A percentile compares a stretch with the other conserved stretches of the same genome.
Conservation (phyloP, 37 sponge, comb jelly and placozoan species). For the Theonella swinhoei region DNA sequence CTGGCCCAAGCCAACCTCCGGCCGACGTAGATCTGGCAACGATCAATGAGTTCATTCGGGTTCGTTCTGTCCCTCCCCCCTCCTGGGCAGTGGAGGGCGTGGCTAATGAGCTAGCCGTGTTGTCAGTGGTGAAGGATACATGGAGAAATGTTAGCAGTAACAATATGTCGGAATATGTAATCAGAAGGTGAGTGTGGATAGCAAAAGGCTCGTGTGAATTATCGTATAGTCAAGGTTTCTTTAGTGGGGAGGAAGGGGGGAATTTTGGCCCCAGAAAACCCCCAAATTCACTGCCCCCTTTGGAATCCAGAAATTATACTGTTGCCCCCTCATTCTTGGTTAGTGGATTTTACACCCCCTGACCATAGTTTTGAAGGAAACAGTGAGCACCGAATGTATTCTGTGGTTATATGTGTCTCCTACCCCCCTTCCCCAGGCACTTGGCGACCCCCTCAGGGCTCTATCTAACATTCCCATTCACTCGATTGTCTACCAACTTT, state of each 20-base stretch:
- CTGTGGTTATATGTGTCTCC: too few species aligned
- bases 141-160: background rate
- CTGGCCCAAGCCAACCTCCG: slow-evolving; percentile 5
- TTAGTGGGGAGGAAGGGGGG: background rate
- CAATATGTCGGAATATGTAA: slow-evolving; percentile 9
- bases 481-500: slow-evolving; percentile 4
- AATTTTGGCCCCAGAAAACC: background rate
- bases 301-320: too few species aligned
- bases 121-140: background rate
- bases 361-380: too few species aligned
- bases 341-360: too few species aligned
- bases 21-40: background rate
- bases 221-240: background rate
- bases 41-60: background rate
- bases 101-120: slow-evolving; percentile 5
- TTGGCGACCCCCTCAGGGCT: slow-evolving; percentile 54
- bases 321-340: too few species aligned
- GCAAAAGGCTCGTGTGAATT: background rate
- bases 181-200: slow-evolving; percentile 17
- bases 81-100: slow-evolving; percentile 9
- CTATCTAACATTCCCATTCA: slow-evolving; percentile 51
- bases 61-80: background rate
- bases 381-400: too few species aligned
- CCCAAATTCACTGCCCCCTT: too few species aligned
- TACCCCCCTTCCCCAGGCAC: slow-evolving; percentile 36